Conservation (phyloP, 1,140 invertebrate genomes). For the Meloidogyne floridensis region DNA sequence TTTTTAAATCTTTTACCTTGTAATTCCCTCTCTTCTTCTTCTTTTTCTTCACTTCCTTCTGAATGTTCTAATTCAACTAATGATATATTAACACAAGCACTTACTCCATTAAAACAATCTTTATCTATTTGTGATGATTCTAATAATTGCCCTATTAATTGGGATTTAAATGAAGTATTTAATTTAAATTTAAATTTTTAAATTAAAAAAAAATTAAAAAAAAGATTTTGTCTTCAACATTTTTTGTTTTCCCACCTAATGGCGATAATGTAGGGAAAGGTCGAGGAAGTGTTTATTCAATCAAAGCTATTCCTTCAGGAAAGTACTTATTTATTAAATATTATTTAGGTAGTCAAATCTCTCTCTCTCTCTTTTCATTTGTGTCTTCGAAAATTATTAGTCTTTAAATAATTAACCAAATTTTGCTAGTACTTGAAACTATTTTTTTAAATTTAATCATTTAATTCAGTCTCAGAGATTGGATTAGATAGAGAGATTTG, state of each 20-base stretch:
- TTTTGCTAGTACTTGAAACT: too few species aligned
- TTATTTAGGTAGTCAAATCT: too few species aligned
- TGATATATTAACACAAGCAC: conserved; percentile 18
- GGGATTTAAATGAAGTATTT: conserved; percentile 5
- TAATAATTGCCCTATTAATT: conserved; percentile 6
- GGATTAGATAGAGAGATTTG: too few species aligned
- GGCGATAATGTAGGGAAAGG: conserved; percentile 27
- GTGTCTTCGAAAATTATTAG: too few species aligned
- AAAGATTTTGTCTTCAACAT: background rate
- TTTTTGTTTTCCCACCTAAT: conserved; percentile 26
- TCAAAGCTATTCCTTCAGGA: conserved; percentile 10
- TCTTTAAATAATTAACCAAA: too few species aligned
- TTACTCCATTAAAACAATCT: conserved; percentile 22
- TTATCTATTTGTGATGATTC: conserved; percentile 15
- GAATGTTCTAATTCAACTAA: conserved; percentile 25
- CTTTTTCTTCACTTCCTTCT: background rate
- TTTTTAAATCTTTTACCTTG: conserved; percentile 26
- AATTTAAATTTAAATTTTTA: background rate
- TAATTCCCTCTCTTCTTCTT: background rate
- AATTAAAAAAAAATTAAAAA: background rate
- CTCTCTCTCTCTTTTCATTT: too few species aligned
- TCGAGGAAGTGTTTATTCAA: conserved; percentile 20
- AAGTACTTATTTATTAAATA: conserved; percentile 6
- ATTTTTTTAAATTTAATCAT: too few species aligned
- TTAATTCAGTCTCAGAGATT: too few species aligned